phyloP scores from a whole-genome alignment of 1,140 invertebrate species.

The Pseudoatta argentina region DNA sequence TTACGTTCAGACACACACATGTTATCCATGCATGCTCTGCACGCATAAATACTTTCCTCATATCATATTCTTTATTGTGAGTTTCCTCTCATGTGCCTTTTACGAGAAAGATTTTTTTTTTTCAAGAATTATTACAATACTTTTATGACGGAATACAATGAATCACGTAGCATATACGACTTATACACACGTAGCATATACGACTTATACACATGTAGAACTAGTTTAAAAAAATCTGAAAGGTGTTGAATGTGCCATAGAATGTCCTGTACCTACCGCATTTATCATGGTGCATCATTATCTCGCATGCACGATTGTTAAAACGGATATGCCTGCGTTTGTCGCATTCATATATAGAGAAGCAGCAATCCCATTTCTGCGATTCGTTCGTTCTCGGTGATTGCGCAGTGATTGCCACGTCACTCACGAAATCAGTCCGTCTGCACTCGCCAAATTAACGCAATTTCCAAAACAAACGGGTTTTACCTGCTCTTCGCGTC shows the following conservation, averaged over 20 bases:
- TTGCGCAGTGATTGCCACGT: constrained; percentile 83
- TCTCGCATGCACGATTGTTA: constrained; percentile 63
- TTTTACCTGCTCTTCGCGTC: constrained; percentile 67
- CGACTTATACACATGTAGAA: background rate
- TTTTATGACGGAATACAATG: constrained; percentile 1
- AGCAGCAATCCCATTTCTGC: constrained; percentile 65
- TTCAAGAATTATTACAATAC: background rate
- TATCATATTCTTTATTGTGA: background rate
- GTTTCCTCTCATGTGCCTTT: background rate
- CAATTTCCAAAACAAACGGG: constrained; percentile 84
- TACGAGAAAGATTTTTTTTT: background rate
- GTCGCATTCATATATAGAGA: constrained; percentile 51
- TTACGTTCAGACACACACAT: constrained; percentile 10
- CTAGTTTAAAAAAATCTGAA: constrained; percentile 46
- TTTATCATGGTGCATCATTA: constrained; percentile 59
- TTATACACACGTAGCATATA: background rate
- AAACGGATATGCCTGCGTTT: constrained; percentile 38
- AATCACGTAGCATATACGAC: background rate
- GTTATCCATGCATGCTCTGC: background rate
- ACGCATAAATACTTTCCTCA: constrained; percentile 2
- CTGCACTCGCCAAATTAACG: constrained; percentile 83
- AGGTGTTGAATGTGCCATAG: constrained; percentile 29
- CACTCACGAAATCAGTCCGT: constrained; percentile 83
- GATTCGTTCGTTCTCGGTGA: constrained; percentile 79
- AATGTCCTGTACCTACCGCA: constrained; percentile 14